phyloP scores from a whole-genome alignment of 2,113 vertebrate species.

The Oncorhynchus tshawytscha region DNA sequence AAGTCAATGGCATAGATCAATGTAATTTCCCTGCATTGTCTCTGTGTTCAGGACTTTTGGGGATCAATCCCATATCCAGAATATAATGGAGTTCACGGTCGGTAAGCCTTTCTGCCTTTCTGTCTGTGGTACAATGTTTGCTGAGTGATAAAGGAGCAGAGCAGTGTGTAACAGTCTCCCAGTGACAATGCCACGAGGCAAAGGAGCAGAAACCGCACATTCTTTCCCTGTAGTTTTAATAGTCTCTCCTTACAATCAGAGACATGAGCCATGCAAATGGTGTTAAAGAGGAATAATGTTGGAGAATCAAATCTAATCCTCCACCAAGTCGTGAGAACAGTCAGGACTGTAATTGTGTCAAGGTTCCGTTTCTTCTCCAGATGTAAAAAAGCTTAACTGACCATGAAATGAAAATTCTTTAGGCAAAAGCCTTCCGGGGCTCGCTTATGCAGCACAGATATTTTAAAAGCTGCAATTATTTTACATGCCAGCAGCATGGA shows the following conservation, averaged over 20 bases:
- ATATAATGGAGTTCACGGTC: conserved; percentile 61
- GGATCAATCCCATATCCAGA: conserved; percentile 72
- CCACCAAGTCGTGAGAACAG: conserved; percentile 84
- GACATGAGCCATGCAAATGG: conserved; percentile 74
- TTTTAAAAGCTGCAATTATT: conserved; percentile 81
- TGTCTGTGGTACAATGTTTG: conserved; percentile 51
- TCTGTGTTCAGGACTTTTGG: conserved; percentile 55
- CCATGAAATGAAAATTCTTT: conserved; percentile 99
- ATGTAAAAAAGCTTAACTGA: conserved; percentile 97
- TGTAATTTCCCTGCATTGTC: conserved; percentile 57
- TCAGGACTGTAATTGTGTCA: conserved; percentile 92
- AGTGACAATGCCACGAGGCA: conserved; percentile 62
- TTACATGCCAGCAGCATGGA: conserved; percentile 65
- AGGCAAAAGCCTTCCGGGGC: conserved; percentile 91
- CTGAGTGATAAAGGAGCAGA: conserved; percentile 67
- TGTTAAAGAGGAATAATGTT: conserved; percentile 78
- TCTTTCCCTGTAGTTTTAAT: conserved; percentile 64
- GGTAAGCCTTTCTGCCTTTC: conserved; percentile 43
- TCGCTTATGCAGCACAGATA: conserved; percentile 71
- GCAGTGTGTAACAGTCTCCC: conserved; percentile 29
- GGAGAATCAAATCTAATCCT: conserved; percentile 85
- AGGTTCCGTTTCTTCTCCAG: conserved; percentile 86
- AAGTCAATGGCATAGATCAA: conserved; percentile 61
- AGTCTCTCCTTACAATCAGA: conserved; percentile 73
- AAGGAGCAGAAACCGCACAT: conserved; percentile 61